Base-by-base conservation (phyloP, 2,797 vertebrate species). In the Chanos chanos region DNA sequence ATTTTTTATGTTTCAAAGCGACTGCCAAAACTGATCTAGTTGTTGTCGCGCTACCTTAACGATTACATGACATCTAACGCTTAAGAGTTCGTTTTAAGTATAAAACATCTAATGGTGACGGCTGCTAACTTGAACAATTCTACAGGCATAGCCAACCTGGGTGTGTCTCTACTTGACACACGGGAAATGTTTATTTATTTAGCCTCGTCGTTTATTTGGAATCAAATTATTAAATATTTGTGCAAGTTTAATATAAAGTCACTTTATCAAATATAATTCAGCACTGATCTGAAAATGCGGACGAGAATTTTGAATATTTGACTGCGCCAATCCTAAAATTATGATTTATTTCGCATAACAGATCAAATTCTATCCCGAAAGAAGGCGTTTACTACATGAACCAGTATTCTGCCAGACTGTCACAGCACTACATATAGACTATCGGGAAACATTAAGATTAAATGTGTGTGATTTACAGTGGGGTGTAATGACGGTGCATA, bases 101-200 rank as follows among this genome's bases (percentile, higher is more conserved):
- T n/a, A n/a, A n/a, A n/a, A n/a, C n/a, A n/a, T n/a, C n/a, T n/a
- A n/a, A 49, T 36, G 39, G 18, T 19, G 28, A 60, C 39, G 77
- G 77, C 76, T 74, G 81, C 77, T 80, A 84, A 83, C 70, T 85
- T 81, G 63, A 59, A 78, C 80, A 78, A 86, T 75, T 82, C 81
- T 75, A 81, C 80, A 85, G 88, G 87, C 86, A 86, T 79, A 77
- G 81, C 68, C 86, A 85, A 81, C 81, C 82, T 88, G 89, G 89
- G 89, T 90, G 89, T 91, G 89, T 91, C 89, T 85, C 89, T 77
- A 78, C 67, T 82, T 82, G 85, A 86, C 85, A 87, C 86, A 86
- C 82, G 83, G 84, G 75, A 78, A 76, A 82, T 77, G 82, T 82
- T 87, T 82, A 73, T 82, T 71, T 73, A 75, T 40, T 51, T 62